Percentiles rank a stretch among this genome's conserved stretches.
These are phyloP conservation scores for Drosophila persimilis DNA, from an alignment of 1,140 invertebrate species.

Conservation along the genomic window DNA sequence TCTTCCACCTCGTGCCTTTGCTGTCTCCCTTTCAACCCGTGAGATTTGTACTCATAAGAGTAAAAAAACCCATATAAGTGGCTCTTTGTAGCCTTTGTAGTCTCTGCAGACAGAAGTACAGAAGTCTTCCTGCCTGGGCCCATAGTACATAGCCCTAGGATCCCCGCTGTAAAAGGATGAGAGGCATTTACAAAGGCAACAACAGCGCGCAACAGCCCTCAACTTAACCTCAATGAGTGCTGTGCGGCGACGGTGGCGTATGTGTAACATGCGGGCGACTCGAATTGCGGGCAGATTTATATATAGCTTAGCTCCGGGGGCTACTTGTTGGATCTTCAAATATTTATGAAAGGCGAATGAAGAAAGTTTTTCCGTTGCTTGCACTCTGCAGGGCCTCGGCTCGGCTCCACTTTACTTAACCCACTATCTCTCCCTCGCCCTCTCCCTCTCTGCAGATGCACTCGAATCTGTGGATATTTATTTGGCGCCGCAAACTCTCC, in stretches of 20 bases:
- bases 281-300: slow-evolving; percentile 24
- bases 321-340: slow-evolving; percentile 76
- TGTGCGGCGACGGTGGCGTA: slow-evolving; percentile 51
- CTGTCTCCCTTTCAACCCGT: too few species aligned
- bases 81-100: too few species aligned
- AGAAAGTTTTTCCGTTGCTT: slow-evolving; percentile 34
- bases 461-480: slow-evolving; percentile 75
- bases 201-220: slow-evolving; percentile 49
- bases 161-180: not conserved
- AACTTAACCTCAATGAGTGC: slow-evolving; percentile 74
- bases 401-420: slow-evolving; percentile 2
- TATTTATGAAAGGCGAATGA: slow-evolving; percentile 66
- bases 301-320: slow-evolving; percentile 60
- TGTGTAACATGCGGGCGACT: slow-evolving; percentile 59
- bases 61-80: too few species aligned
- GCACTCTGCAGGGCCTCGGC: slow-evolving; percentile 12
- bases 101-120: too few species aligned
- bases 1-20: too few species aligned
- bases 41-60: too few species aligned
- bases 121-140: not conserved
- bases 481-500: slow-evolving; percentile 81
- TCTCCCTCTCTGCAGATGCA: slow-evolving; percentile 67
- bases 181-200: slow-evolving; percentile 32
- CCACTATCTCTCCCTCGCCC: not conserved
- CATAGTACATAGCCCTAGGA: slow-evolving; percentile 8